Percentiles rank a stretch among this genome's conserved stretches.
Conservation (phyloP, 2,888 invertebrate species). For the Oeneis ivallda region DNA sequence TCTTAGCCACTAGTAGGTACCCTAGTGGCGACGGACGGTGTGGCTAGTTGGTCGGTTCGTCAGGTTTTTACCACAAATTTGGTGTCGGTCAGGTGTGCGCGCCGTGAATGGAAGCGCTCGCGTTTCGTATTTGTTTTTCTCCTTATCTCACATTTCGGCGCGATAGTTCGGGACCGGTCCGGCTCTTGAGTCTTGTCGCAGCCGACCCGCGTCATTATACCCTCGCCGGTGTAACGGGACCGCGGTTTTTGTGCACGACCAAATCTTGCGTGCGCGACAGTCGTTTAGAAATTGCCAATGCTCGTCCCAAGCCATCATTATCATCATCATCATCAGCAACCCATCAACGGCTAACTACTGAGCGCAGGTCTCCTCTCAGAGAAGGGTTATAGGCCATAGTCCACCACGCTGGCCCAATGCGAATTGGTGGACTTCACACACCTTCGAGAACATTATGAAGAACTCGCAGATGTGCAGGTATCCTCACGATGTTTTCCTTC, state of each 20-base stretch:
- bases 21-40: conserved; percentile 38
- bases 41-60: conserved; percentile 58
- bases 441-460: too few relatives aligned
- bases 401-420: too few relatives aligned
- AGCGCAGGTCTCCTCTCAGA: too few relatives aligned
- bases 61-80: conserved; percentile 15
- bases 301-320: too few relatives aligned
- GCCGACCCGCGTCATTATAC: conserved; percentile 66
- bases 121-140: conserved; percentile 68
- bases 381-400: too few relatives aligned
- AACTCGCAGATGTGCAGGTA: too few relatives aligned
- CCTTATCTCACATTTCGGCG: conserved; percentile 64
- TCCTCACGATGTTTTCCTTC: too few relatives aligned
- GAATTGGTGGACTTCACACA: too few relatives aligned
- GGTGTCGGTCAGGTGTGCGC: conserved; percentile 54
- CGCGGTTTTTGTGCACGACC: conserved; percentile 64
- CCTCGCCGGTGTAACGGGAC: conserved; percentile 59
- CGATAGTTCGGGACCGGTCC: conserved; percentile 61
- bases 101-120: conserved; percentile 59
- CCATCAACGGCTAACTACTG: too few relatives aligned
- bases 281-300: background rate
- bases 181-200: conserved; percentile 65
- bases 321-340: too few relatives aligned
- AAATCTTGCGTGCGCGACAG: conserved; percentile 54
- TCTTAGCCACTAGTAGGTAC: too few relatives aligned